Percentiles rank a stretch among this genome's conserved stretches.
Conservation (phyloP, 2,888 invertebrate genomes). For the Acrobasis consociella region DNA sequence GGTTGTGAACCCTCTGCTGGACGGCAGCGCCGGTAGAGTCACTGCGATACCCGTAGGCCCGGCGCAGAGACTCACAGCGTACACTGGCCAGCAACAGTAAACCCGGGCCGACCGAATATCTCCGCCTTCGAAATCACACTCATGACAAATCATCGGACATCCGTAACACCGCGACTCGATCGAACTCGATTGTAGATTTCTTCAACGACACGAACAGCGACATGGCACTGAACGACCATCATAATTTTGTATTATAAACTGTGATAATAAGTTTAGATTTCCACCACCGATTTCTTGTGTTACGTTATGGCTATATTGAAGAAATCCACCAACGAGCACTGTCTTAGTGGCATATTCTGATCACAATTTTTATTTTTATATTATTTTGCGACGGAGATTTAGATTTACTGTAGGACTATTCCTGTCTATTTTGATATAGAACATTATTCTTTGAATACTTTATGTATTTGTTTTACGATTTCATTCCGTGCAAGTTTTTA, state of each 20-base stretch:
- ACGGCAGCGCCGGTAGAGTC: constrained; percentile 73
- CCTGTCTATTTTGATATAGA: constrained; percentile 65
- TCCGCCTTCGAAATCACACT: constrained; percentile 41
- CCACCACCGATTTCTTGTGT: constrained; percentile 78
- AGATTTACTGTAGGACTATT: constrained; percentile 48
- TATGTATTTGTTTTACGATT: constrained; percentile 73
- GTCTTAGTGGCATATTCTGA: constrained; percentile 60
- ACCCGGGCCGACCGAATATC: constrained; percentile 29
- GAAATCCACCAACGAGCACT: constrained; percentile 68
- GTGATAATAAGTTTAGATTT: constrained; percentile 80
- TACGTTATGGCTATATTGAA: constrained; percentile 60
- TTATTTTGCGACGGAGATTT: constrained; percentile 72
- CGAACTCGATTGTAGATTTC: constrained; percentile 74
- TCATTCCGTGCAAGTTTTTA: constrained; percentile 78
- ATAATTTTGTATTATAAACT: constrained; percentile 77
- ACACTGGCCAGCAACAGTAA: constrained; percentile 58
- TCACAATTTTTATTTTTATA: constrained; percentile 73
- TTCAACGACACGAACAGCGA: constrained; percentile 70
- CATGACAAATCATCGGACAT: constrained; percentile 49
- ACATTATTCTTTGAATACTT: constrained; percentile 74
- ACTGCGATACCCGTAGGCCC: constrained; percentile 77
- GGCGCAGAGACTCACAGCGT: constrained; percentile 64
- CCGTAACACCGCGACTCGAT: constrained; percentile 40
- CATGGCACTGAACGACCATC: constrained; percentile 59
- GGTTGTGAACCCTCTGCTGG: constrained; percentile 76